Conservation (phyloP, 2,797 vertebrate genomes). For the Luscinia luscinia region DNA sequence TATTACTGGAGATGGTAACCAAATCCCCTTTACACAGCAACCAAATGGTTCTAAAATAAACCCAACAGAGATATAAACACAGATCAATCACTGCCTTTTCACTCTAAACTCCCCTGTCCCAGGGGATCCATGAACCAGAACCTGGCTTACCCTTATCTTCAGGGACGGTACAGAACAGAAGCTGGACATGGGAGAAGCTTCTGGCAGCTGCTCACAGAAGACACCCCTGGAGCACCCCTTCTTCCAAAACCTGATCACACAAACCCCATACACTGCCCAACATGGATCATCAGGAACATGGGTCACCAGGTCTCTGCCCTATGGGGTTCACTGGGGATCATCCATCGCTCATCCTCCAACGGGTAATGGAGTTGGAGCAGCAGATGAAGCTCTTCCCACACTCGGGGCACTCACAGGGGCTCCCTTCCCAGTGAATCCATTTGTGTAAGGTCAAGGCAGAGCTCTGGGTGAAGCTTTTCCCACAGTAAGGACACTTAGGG, state of each 20-base stretch:
- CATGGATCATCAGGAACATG: neutral
- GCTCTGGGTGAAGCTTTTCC: neutral
- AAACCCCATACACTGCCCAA: neutral
- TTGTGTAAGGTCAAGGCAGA: neutral
- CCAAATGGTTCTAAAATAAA: neutral
- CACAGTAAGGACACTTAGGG: neutral
- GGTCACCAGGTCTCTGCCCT: neutral
- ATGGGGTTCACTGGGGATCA: neutral
- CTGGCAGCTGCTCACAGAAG: neutral
- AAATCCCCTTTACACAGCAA: neutral
- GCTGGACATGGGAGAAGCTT: neutral
- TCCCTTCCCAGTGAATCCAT: neutral
- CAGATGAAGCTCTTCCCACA: neutral
- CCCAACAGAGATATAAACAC: neutral
- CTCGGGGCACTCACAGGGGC: rapidly evolving
- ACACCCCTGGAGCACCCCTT: too few species aligned
- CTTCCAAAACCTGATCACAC: neutral
- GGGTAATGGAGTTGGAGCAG: neutral
- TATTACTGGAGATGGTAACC: neutral
- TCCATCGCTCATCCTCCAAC: too few species aligned
- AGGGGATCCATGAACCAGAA: neutral
- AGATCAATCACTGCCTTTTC: neutral
- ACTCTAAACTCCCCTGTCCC: neutral
- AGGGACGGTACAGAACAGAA: neutral
- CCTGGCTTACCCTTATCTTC: neutral